Evolutionary conservation across 37 sponge, comb jelly and placozoan species (phyloP), one percentile per base, ranked within the genome.

Genomic region (Amphimedon queenslandica): DNA sequence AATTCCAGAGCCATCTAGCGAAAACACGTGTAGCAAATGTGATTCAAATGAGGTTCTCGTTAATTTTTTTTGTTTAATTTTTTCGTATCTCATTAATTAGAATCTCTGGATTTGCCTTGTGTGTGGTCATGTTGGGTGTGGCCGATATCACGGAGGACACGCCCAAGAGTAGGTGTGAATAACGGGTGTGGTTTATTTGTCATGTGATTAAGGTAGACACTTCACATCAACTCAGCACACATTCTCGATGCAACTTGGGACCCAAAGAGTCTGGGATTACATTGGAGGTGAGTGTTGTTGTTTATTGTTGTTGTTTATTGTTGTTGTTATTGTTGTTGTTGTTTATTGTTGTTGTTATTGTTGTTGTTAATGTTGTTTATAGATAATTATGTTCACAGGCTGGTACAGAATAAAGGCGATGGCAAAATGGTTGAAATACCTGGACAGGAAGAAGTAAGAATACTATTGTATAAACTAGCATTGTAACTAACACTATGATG

Each of bases 111-210:
- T 97, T 11, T 98, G 99, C 57, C 76, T 98, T 1, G 84, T 98
- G 24, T 98, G 99, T 88, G 99, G 99, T 0, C 66, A 92, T 69
- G 82, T 98, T 32, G 99, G 99, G 4, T 98, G 99, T 89, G 99
- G 99, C 0, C 82, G 99, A 64, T 96, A 96, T 31, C 69, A 70
- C 28, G 82, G 84, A 27, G 88, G 90, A 23, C 97, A 96, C 63
- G 94, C 97, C 55, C 60, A 77, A 58, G 75, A 21, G 93, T 92
- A 40, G 66, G 90, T 42, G 13, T 1, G 5, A 6, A 30, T 16
- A 76, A n/a, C n/a, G n/a, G n/a, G n/a, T n/a, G n/a, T n/a, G n/a
- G n/a, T n/a, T n/a, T n/a, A n/a, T n/a, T n/a, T n/a, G n/a, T n/a
- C n/a, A n/a, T n/a, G n/a, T n/a, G n/a, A n/a, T n/a, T n/a, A n/a